Conservation (phyloP, 2,888 invertebrate genomes). For the Octodonta nipae region DNA sequence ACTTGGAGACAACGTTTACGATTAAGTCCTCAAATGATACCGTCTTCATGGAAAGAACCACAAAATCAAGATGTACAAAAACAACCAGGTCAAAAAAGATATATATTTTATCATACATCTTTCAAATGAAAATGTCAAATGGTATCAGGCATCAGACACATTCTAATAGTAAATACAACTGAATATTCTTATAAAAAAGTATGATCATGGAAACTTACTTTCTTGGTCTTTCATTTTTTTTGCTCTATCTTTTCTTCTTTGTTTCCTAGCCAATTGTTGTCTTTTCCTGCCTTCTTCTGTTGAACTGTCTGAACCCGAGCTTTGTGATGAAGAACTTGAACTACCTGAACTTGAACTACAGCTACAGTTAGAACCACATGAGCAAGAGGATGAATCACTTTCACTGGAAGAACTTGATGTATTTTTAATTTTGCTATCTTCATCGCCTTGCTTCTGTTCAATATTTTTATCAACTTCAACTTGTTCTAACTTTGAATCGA, state of each 20-base stretch:
- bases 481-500: not conserved
- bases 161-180: too few relatives aligned
- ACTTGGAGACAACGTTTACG: too few relatives aligned
- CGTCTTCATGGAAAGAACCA: too few relatives aligned
- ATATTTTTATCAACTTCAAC: not conserved
- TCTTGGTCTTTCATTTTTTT: conserved; percentile 25
- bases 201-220: too few relatives aligned
- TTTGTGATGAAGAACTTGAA: conserved; percentile 37
- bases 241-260: conserved; percentile 29
- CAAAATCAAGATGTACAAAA: too few relatives aligned
- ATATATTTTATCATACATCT: too few relatives aligned
- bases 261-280: conserved; percentile 36
- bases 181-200: too few relatives aligned
- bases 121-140: too few relatives aligned
- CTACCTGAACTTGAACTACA: conserved; percentile 57
- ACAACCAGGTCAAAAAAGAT: too few relatives aligned
- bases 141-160: too few relatives aligned
- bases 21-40: too few relatives aligned
- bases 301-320: conserved; percentile 46
- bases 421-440: conserved; percentile 40
- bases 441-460: conserved; percentile 17
- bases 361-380: conserved; percentile 72
- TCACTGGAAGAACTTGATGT: conserved; percentile 68
- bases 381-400: conserved; percentile 61
- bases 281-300: conserved; percentile 41